Conservation (phyloP, 2,797 vertebrate genomes). For the Philypnodon macrostomus region DNA sequence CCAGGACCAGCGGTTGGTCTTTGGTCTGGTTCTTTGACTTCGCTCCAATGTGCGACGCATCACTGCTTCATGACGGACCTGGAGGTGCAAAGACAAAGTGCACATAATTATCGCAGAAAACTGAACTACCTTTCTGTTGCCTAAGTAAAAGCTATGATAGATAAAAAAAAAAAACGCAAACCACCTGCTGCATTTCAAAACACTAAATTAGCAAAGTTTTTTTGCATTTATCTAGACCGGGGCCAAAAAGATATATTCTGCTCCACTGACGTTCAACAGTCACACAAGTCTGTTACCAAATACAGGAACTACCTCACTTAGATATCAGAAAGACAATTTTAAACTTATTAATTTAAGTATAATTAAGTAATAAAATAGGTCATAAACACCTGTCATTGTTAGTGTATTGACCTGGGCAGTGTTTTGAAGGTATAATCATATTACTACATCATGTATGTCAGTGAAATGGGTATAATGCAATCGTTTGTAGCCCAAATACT, state of each 20-base stretch:
- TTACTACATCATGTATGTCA: no score
- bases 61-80: constrained; percentile 93
- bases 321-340: no score
- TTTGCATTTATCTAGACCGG: neutral
- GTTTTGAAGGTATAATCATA: no score
- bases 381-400: no score
- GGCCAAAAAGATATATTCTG: neutral
- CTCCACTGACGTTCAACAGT: neutral
- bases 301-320: no score
- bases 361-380: no score
- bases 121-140: neutral
- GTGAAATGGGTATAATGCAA: no score
- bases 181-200: neutral
- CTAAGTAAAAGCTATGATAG: neutral
- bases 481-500: no score
- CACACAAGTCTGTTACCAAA: no score
- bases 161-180: neutral
- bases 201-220: neutral
- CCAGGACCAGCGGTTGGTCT: constrained; percentile 93
- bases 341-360: no score
- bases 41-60: constrained; percentile 88
- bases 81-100: constrained; percentile 11
- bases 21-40: constrained; percentile 86
- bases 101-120: neutral
- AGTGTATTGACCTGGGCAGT: no score